A percentile compares a stretch with the other conserved stretches of the same genome.
phyloP scores from a whole-genome alignment of 1,140 invertebrate genomes.

The Babylonia areolata region DNA sequence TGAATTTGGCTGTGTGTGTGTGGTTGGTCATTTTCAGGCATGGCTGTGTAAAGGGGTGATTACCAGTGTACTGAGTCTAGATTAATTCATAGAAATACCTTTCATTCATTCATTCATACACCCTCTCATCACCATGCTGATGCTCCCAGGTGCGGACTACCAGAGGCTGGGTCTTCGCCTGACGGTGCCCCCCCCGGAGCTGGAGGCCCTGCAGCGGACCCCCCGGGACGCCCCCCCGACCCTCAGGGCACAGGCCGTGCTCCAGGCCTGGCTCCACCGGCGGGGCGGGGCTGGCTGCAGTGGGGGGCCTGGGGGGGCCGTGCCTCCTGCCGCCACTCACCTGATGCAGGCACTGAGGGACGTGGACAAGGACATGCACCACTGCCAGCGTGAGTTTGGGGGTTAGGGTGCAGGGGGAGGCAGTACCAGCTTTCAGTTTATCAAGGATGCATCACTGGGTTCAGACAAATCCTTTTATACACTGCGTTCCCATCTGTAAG shows the following conservation, averaged over 20 bases:
- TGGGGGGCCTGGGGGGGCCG: background rate
- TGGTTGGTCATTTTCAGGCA: no score
- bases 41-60: no score
- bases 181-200: background rate
- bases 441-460: no score
- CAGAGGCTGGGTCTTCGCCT: slow-evolving; percentile 2
- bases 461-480: no score
- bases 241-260: background rate
- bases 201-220: background rate
- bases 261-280: background rate
- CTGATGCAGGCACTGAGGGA: background rate
- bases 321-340: background rate
- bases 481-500: no score
- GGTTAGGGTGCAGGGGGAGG: no score
- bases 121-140: no score
- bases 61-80: no score
- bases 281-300: background rate
- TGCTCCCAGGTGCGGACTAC: slow-evolving; percentile 21
- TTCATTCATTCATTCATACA: no score
- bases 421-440: no score
- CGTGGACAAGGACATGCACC: slow-evolving; percentile 23
- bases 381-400: slow-evolving; percentile 16
- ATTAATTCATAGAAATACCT: no score
- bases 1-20: no score
- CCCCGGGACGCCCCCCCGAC: background rate